Conservation (phyloP, 2,797 vertebrate species). For the Dendrocincla tyrannina region DNA sequence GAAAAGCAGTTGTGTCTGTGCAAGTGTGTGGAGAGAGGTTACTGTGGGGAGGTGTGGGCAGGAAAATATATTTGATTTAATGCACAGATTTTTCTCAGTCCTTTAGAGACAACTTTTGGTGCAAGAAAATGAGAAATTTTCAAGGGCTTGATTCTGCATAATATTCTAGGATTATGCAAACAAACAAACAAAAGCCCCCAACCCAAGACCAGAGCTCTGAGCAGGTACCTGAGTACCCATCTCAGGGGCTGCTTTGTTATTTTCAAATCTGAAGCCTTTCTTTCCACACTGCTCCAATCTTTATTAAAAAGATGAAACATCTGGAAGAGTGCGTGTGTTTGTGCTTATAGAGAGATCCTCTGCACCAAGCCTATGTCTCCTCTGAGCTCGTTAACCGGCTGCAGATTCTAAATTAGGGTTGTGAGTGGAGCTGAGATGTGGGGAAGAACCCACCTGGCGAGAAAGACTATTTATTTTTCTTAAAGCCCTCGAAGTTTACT, state of each 20-base stretch:
- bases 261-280: conserved; percentile 6
- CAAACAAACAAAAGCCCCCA: background rate
- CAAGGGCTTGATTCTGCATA: background rate
- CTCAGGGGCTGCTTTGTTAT: conserved; percentile 11
- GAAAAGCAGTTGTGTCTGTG: conserved; percentile 44
- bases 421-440: conserved; percentile 1
- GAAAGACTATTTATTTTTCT: conserved; percentile 55
- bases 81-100: background rate
- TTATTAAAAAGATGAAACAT: conserved; percentile 44
- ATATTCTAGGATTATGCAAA: conserved; percentile 15
- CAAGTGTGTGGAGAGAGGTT: background rate
- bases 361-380: conserved; percentile 3
- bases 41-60: background rate
- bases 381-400: conserved; percentile 63
- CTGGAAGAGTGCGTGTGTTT: conserved; percentile 25
- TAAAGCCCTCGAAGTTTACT: conserved; percentile 59
- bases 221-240: background rate
- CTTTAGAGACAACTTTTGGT: conserved; percentile 34
- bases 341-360: background rate
- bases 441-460: conserved; percentile 56
- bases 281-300: background rate
- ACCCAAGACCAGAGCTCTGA: background rate
- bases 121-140: background rate
- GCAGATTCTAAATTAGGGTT: conserved; percentile 63
- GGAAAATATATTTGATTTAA: background rate